Conservation (phyloP, 2,113 vertebrate genomes). For the Fregata magnificens region DNA sequence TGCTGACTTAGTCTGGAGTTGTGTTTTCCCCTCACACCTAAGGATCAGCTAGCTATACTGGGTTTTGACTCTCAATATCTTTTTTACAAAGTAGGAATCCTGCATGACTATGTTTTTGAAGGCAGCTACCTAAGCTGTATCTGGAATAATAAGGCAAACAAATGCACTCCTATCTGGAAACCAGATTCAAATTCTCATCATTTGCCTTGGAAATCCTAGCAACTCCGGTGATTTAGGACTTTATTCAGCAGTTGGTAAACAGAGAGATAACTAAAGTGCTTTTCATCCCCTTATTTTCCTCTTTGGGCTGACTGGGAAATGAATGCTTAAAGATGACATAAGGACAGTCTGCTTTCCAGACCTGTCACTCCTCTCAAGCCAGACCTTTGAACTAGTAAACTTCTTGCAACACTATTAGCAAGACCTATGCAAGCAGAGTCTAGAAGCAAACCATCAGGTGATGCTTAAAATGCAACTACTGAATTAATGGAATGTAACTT, state of each 20-base stretch:
- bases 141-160: neutral
- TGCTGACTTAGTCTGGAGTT: neutral
- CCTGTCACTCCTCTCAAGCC: neutral
- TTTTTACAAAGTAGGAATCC: neutral
- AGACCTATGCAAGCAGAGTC: neutral
- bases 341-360: neutral
- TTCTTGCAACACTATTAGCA: neutral
- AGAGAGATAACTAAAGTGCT: neutral
- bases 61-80: neutral
- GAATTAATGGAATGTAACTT: neutral
- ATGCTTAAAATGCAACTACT: neutral
- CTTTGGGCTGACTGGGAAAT: neutral
- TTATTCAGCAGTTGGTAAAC: neutral
- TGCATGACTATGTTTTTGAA: neutral
- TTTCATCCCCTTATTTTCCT: neutral
- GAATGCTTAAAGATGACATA: neutral
- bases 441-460: neutral
- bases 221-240: neutral
- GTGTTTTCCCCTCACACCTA: neutral
- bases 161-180: neutral
- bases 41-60: neutral
- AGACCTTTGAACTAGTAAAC: neutral
- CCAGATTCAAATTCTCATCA: neutral
- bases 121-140: neutral
- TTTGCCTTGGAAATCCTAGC: neutral